Evolutionary conservation across 2,888 invertebrate genomes (phyloP), one percentile per base, ranked within the genome.

Genomic region (Stictocephala bisonia): DNA sequence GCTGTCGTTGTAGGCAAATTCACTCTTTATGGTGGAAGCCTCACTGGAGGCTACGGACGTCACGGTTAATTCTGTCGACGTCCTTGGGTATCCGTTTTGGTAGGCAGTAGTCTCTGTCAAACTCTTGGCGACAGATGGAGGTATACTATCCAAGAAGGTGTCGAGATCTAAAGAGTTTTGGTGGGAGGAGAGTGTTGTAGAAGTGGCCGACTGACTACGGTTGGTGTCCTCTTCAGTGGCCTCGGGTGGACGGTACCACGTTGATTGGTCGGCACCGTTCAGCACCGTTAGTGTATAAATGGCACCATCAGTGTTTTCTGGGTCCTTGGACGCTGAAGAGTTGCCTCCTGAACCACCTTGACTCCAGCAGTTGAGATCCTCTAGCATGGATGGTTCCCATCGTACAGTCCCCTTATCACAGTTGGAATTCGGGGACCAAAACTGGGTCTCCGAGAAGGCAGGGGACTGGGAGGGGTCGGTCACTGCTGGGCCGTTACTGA

Each of bases 221-320:
- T 41, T 40, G 24, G 40, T 40, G 1, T 88, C 91, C 87, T 86
- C 13, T 85, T 85, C 85, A 87, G 85, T 92, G 87, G 78, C 89
- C 87, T 83, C 88, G 86, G 81, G 91, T 86, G 83, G 87, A 85
- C 80, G 87, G 84, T 82, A 87, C 85, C 83, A 87, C 76, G 81
- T 84, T 50, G 74, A 76, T 44, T 75, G 81, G 83, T 82, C 82
- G 86, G 83, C 84, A n/a, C 92, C 92, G 84, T 94, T 94, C 82
- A 95, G 89, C 83, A 94, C 94, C 81, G 94, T 94, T 77, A 95
- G 85, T 72, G 94, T 94, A 84, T 94, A 94, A 82, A 94, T 94
- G 83, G 91, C 90, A 78, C 93, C 92, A 81, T 93, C 93, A n/a
- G 91, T 91, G 81, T 90, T 91, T 78, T 84, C 85, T 26, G 29